A percentile compares a stretch with the other conserved stretches of the same genome.
phyloP scores from a whole-genome alignment of 37 sponge, comb jelly and placozoan species.

The Beroe forskalii region DNA sequence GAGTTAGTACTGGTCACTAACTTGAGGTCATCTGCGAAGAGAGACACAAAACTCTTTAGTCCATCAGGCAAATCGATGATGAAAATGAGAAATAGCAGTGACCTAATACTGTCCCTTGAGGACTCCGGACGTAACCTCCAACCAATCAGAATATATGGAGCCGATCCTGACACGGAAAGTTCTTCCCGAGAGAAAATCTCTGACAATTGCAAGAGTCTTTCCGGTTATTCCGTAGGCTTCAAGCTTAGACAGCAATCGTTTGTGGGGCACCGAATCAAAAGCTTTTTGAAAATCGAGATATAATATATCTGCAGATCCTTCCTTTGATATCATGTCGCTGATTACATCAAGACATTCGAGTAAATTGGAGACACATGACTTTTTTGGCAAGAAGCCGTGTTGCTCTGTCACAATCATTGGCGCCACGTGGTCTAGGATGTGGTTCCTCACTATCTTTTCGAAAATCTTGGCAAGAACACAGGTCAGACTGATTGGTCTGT shows the following conservation, averaged over 20 bases:
- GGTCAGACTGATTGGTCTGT: constrained; percentile 15
- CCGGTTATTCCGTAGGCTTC: not conserved
- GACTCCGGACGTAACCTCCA: constrained; percentile 8
- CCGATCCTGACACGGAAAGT: not conserved
- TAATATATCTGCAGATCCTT: not conserved
- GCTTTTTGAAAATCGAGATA: constrained; percentile 41
- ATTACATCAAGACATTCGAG: not conserved
- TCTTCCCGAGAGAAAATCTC: not conserved
- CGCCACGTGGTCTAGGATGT: not conserved
- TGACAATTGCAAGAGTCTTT: not conserved
- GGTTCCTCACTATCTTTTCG: constrained; percentile 29
- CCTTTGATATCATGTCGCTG: not conserved
- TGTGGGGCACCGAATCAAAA: constrained; percentile 31
- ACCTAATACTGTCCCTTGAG: constrained; percentile 21
- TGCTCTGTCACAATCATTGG: not conserved
- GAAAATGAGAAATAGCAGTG: constrained; percentile 4
- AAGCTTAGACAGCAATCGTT: not conserved
- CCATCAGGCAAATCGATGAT: constrained; percentile 16
- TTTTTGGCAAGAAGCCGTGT: not conserved
- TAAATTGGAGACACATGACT: constrained; percentile 3
- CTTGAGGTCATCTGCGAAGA: constrained; percentile 38
- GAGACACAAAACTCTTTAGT: constrained; percentile 7
- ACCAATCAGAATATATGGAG: not conserved
- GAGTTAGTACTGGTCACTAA: not conserved
- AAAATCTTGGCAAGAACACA: constrained; percentile 31